phyloP scores from a whole-genome alignment of 2,888 invertebrate genomes.

The Lucinisca nassula region DNA sequence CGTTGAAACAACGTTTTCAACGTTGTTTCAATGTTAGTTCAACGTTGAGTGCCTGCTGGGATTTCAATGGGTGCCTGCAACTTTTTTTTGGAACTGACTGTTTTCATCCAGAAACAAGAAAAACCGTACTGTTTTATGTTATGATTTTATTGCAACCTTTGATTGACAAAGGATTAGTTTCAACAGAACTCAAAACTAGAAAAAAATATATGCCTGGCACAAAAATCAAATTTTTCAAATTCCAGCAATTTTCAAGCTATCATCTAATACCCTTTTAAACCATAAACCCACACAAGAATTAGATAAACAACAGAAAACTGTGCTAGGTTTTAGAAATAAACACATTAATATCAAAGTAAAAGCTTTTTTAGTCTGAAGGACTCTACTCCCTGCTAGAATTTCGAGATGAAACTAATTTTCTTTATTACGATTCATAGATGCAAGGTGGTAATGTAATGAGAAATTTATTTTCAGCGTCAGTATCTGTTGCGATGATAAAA shows the following conservation, averaged over 20 bases:
- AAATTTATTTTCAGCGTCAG: background rate
- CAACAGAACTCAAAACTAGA: background rate
- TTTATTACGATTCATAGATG: background rate
- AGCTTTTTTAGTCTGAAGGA: background rate
- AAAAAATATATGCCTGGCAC: constrained; percentile 4
- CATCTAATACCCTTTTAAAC: background rate
- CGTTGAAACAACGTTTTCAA: too few species aligned
- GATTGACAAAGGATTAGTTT: constrained; percentile 5
- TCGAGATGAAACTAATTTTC: constrained; percentile 26
- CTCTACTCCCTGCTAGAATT: constrained; percentile 50
- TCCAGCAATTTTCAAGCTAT: constrained; percentile 19
- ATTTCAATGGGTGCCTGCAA: too few species aligned
- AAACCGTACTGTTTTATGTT: too few species aligned
- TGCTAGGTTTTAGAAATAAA: background rate
- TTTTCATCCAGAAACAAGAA: too few species aligned
- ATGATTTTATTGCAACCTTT: background rate
- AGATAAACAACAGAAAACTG: constrained; percentile 3
- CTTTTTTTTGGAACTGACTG: too few species aligned
- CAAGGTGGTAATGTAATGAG: constrained; percentile 1
- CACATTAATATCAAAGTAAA: constrained; percentile 9
- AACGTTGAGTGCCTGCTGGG: too few species aligned
- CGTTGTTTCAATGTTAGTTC: too few species aligned
- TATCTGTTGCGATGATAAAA: background rate
- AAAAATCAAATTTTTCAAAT: constrained; percentile 32
- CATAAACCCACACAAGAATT: background rate